These are phyloP conservation scores for mouse (Mus musculus) DNA, from an alignment of 2,113 vertebrate species.

Conservation along the genomic window DNA sequence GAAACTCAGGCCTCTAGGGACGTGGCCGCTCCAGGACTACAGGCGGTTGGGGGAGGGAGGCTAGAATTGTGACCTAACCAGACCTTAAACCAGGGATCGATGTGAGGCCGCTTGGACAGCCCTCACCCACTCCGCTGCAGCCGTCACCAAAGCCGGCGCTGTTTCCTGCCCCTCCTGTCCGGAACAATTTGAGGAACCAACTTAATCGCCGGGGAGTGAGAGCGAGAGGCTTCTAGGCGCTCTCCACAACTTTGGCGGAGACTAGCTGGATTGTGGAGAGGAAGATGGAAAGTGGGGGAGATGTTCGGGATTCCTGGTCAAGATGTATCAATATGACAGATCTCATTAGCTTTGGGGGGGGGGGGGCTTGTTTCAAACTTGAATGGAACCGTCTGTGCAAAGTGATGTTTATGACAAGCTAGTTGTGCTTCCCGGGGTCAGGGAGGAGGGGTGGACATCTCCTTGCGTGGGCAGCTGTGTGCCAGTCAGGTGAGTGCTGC, in stretches of 20 bases:
- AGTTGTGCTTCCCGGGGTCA: neutral
- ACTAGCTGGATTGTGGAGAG: neutral
- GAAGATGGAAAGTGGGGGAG: neutral
- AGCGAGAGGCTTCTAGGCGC: neutral
- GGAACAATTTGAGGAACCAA: constrained; percentile 75
- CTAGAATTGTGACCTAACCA: neutral
- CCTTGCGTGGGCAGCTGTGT: neutral
- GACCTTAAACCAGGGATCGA: constrained; percentile 58
- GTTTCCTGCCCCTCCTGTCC: constrained; percentile 70
- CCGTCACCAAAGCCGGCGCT: neutral
- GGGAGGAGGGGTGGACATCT: too few species aligned
- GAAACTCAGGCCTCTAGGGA: neutral
- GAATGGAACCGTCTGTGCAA: neutral
- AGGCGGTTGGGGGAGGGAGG: neutral
- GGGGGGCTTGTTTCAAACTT: neutral
- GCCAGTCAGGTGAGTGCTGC: neutral
- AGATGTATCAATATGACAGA: neutral
- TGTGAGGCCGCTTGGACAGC: neutral
- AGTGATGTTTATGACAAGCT: neutral
- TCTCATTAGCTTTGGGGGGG: neutral
- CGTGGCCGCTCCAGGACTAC: neutral
- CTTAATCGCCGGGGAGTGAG: constrained; percentile 13
- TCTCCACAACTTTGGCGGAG: neutral
- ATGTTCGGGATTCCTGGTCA: neutral
- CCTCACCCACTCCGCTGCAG: neutral